Conservation (phyloP, 2,888 invertebrate genomes). For the Tipula vernalis region DNA sequence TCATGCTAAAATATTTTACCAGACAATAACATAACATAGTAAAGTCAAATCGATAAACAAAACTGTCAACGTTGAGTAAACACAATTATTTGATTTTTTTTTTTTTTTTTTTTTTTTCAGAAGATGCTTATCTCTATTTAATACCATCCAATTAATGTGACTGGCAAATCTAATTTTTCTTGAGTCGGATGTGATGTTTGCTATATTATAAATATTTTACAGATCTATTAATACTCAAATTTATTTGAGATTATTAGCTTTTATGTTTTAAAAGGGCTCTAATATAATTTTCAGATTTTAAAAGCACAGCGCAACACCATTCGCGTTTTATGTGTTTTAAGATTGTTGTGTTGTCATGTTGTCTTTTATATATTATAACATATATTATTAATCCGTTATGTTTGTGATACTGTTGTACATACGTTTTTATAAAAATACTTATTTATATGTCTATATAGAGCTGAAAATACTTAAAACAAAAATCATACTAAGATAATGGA, state of each 20-base stretch:
- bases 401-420: neutral
- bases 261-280: neutral
- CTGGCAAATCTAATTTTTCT: neutral
- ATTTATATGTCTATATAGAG: neutral
- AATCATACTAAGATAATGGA: neutral
- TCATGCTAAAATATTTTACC: neutral
- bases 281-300: neutral
- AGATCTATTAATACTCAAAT: neutral
- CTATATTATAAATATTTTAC: neutral
- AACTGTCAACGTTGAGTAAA: neutral
- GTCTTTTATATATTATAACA: neutral
- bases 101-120: neutral
- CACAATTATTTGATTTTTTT: neutral
- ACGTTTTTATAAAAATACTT: neutral
- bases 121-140: neutral
- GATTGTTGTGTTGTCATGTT: neutral
- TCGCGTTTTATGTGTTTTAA: neutral
- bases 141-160: neutral
- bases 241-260: neutral
- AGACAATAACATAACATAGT: neutral
- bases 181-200: neutral
- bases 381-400: neutral
- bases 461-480: neutral
- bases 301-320: neutral
- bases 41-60: neutral